phyloP scores from a whole-genome alignment of 23 tunicate species.

The Clavelina lepadiformis region DNA sequence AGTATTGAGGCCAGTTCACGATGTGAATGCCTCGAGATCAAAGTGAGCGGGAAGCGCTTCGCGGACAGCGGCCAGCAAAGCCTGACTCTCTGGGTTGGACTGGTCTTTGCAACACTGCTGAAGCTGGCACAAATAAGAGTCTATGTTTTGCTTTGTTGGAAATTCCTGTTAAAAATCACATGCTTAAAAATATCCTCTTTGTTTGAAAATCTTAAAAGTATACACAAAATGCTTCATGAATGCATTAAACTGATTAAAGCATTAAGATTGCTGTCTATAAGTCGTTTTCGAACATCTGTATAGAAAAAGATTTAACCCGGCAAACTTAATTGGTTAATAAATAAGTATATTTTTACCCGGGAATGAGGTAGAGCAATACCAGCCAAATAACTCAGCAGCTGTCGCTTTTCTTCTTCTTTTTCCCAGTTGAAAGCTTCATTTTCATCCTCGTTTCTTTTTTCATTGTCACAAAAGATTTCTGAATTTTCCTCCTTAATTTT shows the following conservation, averaged over 20 bases:
- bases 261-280: too few relatives aligned
- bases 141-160: slow-evolving; percentile 57
- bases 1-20: too few relatives aligned
- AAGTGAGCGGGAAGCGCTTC: slow-evolving; percentile 49
- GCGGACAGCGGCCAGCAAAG: slow-evolving; percentile 44
- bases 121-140: slow-evolving; percentile 51
- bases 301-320: too few relatives aligned
- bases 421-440: too few relatives aligned
- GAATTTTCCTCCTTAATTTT: neutral
- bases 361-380: slow-evolving; percentile 83
- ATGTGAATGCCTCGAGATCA: too few relatives aligned
- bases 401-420: slow-evolving; percentile 2
- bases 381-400: slow-evolving; percentile 35
- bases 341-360: slow-evolving; percentile 42
- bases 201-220: too few relatives aligned
- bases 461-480: neutral
- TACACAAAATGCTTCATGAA: too few relatives aligned
- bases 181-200: slow-evolving; percentile 28
- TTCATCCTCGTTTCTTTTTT: neutral
- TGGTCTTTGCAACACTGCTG: slow-evolving; percentile 25
- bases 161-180: slow-evolving; percentile 49
- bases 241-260: too few relatives aligned
- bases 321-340: too few relatives aligned
- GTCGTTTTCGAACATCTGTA: too few relatives aligned
- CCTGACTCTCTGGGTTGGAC: slow-evolving; percentile 38